Base-by-base conservation (phyloP, 2,797 vertebrate species). In the Silurus aristotelis region DNA sequence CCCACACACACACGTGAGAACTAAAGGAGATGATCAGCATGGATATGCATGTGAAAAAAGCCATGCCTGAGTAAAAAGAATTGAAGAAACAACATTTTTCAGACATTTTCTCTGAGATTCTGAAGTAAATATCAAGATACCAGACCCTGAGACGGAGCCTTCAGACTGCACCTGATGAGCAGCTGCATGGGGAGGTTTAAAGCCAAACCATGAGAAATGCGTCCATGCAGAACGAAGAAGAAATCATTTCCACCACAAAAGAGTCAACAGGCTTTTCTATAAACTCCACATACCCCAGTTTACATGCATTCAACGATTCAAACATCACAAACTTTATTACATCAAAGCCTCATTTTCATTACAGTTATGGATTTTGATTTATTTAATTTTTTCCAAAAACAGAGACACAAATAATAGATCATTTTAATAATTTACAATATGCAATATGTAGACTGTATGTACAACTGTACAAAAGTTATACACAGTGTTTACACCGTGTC, bases 1-100 rank as follows among this genome's bases (percentile, higher is more conserved):
- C 14, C 19, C 17, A 60, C 52, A 56, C 14, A 27, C 17, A 17
- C n/a, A 56, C 68, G 73, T 87, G 86, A 84, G 56, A 66, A 22
- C 2, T 1, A 52, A 77, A 83, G 71, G 64, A 82, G 83, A 25
- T 22, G 67, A 68, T 55, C 19, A 60, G 38, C 25, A 8, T 38
- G 19, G 38, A 38, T 38, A 38, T 38, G 3, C 31, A 38, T 22
- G 43, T 14, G 56, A 78, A 31, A 78, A 61, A 68, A 85, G 52
- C 7, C 22, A n/a, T 63, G 43, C 80, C 17, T 38, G 38, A 4
- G 38, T 38, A 38, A 38, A 38, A 38, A 38, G 38, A 38, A 38
- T 38, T 38, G 38, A 38, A 38, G 38, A 5, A 38, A 38, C 38
- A 38, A 38, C 0, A 3, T 85, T 66, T 61, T 75, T 0, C 1